Evolutionary conservation across 2,888 invertebrate genomes (phyloP), one percentile per base, ranked within the genome.

Genomic region (Drosophila heteroneura): DNA sequence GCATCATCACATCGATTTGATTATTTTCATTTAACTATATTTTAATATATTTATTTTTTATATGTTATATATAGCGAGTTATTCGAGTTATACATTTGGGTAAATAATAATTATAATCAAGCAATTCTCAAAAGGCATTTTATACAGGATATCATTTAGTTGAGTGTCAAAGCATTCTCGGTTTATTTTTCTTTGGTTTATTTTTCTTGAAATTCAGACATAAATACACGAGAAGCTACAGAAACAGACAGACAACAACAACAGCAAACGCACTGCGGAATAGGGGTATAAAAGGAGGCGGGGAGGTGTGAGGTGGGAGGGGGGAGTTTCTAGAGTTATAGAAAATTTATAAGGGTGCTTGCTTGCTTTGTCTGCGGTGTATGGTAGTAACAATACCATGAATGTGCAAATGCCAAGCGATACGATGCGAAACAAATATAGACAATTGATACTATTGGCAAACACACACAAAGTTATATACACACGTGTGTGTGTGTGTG

Each of bases 361-460:
- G n/a, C 14, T 19, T 19, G 51, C 28, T 28, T 28, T 28, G 28
- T 28, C 14, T 41, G n/a, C 16, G 14, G 53, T 32, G 30, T 4
- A n/a, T 62, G 26, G 64, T 61, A 62, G 76, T 71, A 84, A 79
- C 84, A 74, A 76, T 76, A 70, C 62, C 67, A 67, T 57, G 69
- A 79, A 74, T 76, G 79, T 68, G 66, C 59, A 67, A 81, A 73
- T 79, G 82, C 82, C 81, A 70, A 67, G 26, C 77, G 74, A 81
- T 71, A 74, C 77, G 49, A 47, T 56, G 65, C 67, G 63, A 70
- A 77, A 81, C 61, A 73, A 70, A 80, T 76, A 82, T 73, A 70
- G 70, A 74, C 83, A 82, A 72, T 74, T 81, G 81, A 82, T 81
- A 83, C 77, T 76, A 83, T 80, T 76, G 77, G 61, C 60, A 73